These are phyloP conservation scores for Planococcus citri DNA, from an alignment of 1,140 invertebrate genomes.

Conservation along the genomic window DNA sequence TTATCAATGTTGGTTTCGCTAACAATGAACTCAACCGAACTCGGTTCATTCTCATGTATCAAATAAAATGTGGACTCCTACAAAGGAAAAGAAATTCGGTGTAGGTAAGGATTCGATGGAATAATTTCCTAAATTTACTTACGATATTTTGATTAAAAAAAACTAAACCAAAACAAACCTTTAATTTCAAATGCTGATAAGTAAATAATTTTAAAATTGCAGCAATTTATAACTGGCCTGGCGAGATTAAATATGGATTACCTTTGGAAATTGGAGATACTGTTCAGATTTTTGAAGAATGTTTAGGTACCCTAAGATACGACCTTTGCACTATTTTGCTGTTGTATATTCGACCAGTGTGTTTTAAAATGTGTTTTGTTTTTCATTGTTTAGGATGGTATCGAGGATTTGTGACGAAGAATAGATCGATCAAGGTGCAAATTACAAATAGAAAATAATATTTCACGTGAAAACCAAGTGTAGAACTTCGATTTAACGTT, in stretches of 20 bases:
- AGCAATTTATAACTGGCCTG: slow-evolving; percentile 84
- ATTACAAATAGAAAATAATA: neutral
- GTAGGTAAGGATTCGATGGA: slow-evolving; percentile 40
- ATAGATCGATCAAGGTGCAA: slow-evolving; percentile 53
- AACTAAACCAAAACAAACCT: slow-evolving; percentile 8
- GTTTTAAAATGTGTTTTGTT: slow-evolving; percentile 26
- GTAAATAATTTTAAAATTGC: slow-evolving; percentile 33
- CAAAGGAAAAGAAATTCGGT: slow-evolving; percentile 49
- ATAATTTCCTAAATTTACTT: neutral
- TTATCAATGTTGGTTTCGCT: neutral
- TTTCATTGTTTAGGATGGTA: slow-evolving; percentile 67
- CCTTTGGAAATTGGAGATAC: slow-evolving; percentile 80
- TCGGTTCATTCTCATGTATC: neutral
- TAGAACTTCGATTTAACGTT: neutral
- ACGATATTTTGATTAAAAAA: neutral
- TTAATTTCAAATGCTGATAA: neutral
- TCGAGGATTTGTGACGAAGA: slow-evolving; percentile 66
- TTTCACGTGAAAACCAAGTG: too few species aligned
- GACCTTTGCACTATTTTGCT: neutral
- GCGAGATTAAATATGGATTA: slow-evolving; percentile 64
- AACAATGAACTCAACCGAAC: neutral
- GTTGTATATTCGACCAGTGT: neutral
- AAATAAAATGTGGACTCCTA: slow-evolving; percentile 44
- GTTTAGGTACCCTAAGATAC: slow-evolving; percentile 42
- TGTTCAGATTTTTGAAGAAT: slow-evolving; percentile 81